phyloP scores from a whole-genome alignment of 1,140 invertebrate genomes.

The Drosophila sp. region DNA sequence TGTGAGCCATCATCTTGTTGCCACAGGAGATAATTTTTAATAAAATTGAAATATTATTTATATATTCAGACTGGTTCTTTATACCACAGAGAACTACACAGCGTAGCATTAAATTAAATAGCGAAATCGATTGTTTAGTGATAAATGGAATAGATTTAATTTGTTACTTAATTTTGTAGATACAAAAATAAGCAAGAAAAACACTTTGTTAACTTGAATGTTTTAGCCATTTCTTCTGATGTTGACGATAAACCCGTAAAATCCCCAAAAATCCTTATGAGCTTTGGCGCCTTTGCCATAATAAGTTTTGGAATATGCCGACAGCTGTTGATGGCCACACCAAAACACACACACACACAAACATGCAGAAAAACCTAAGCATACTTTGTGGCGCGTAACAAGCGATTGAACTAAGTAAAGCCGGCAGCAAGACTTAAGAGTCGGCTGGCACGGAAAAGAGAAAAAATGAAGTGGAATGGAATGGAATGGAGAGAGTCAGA shows the following conservation, averaged over 20 bases:
- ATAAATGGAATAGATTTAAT: background rate
- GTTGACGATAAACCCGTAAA: constrained; percentile 34
- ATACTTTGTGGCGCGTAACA: constrained; percentile 64
- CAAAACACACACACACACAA: constrained; percentile 35
- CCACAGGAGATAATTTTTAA: constrained; percentile 6
- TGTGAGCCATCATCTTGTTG: background rate
- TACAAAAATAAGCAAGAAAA: background rate
- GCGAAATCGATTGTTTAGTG: background rate
- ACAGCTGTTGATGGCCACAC: constrained; percentile 70
- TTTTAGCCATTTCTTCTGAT: background rate
- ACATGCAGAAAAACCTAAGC: constrained; percentile 53
- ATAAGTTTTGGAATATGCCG: constrained; percentile 74
- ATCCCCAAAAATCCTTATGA: constrained; percentile 57
- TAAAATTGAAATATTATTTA: constrained; percentile 14
- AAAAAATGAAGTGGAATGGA: background rate
- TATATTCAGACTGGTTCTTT: background rate
- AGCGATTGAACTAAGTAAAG: constrained; percentile 31
- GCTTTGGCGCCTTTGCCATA: constrained; percentile 69
- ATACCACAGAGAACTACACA: background rate
- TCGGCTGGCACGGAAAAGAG: constrained; percentile 20
- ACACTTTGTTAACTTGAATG: background rate
- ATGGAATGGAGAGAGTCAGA: background rate
- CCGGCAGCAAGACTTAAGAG: constrained; percentile 63
- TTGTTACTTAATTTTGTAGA: background rate
- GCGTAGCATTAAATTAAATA: background rate